Conservation (phyloP, 2,797 vertebrate species). For the Lagocephalus sceleratus region DNA sequence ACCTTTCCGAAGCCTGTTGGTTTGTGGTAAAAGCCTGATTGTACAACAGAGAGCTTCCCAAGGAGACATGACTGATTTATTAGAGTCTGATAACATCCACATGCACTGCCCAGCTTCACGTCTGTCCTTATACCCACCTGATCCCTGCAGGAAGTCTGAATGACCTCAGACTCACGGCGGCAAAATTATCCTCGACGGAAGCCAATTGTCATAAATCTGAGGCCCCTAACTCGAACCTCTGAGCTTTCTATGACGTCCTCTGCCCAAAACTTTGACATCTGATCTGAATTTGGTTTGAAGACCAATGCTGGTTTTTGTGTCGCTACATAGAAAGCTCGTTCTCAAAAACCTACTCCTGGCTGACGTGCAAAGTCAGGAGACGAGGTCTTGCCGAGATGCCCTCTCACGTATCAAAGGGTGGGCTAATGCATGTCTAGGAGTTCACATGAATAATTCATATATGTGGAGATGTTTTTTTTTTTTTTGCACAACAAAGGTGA, state of each 20-base stretch:
- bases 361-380: conserved; percentile 68
- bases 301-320: conserved; percentile 11
- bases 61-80: conserved; percentile 78
- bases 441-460: conserved; percentile 58
- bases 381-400: conserved; percentile 60
- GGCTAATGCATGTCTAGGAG: conserved; percentile 27
- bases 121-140: conserved; percentile 91
- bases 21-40: conserved; percentile 88
- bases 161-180: conserved; percentile 88
- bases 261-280: conserved; percentile 1
- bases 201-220: conserved; percentile 68
- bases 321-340: conserved; percentile 75
- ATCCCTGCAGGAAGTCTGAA: conserved; percentile 66
- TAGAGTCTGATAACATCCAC: conserved; percentile 64
- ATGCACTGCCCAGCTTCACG: conserved; percentile 74
- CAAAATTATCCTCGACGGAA: not conserved
- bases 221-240: conserved; percentile 59
- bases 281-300: conserved; percentile 22
- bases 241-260: conserved; percentile 71
- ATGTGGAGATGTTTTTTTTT: conserved; percentile 25
- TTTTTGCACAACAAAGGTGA: conserved; percentile 39
- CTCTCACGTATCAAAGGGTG: conserved; percentile 8
- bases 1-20: conserved; percentile 89
- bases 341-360: conserved; percentile 43
- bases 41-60: conserved; percentile 78